Percentiles rank a stretch among this genome's conserved stretches.
phyloP scores from a whole-genome alignment of 2,797 vertebrate genomes.

The Myripristis murdjan region DNA sequence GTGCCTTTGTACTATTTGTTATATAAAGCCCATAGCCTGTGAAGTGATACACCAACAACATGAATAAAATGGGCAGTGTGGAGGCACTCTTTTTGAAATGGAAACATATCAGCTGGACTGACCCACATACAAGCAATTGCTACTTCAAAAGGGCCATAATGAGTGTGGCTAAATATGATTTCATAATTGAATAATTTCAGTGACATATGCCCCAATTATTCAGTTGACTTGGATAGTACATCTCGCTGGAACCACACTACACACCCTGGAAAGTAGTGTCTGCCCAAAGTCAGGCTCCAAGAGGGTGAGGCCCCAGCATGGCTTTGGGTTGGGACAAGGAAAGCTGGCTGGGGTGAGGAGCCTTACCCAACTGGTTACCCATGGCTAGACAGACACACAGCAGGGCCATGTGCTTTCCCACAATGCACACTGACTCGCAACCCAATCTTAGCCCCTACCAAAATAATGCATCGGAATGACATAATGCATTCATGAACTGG shows the following conservation, averaged over 20 bases:
- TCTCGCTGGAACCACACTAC: slow-evolving; percentile 1
- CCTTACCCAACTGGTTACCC: slow-evolving; percentile 13
- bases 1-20: slow-evolving; percentile 57
- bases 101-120: slow-evolving; percentile 50
- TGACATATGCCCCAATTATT: slow-evolving; percentile 29
- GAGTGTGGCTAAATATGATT: slow-evolving; percentile 43
- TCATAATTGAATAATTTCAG: slow-evolving; percentile 38
- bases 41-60: slow-evolving; percentile 21
- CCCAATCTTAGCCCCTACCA: slow-evolving; percentile 43
- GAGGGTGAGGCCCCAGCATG: not conserved
- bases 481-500: slow-evolving; percentile 19
- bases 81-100: slow-evolving; percentile 26
- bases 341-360: slow-evolving; percentile 1
- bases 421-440: slow-evolving; percentile 39
- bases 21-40: slow-evolving; percentile 40
- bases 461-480: slow-evolving; percentile 39
- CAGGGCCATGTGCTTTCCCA: slow-evolving; percentile 11
- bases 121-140: not conserved
- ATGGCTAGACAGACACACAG: not conserved
- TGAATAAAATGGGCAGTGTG: slow-evolving; percentile 31
- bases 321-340: not conserved
- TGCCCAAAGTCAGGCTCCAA: slow-evolving; percentile 12
- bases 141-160: slow-evolving; percentile 17
- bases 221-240: slow-evolving; percentile 19
- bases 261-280: slow-evolving; percentile 19